Base-by-base conservation (phyloP, 2,888 invertebrate species). In the Synergus japonicus region DNA sequence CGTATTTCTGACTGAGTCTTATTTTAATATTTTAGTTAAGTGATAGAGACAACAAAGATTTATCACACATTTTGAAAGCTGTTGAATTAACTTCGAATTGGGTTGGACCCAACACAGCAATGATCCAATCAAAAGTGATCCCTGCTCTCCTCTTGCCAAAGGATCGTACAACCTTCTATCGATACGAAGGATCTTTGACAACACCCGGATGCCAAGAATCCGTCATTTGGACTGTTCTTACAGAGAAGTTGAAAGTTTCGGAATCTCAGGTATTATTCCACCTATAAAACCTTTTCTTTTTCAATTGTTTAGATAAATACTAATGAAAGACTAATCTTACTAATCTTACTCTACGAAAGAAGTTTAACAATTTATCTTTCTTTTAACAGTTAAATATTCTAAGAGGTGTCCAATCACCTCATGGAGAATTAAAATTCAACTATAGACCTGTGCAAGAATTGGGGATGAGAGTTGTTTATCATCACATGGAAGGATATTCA, bases 181-280 rank as follows among this genome's bases (percentile, higher is more conserved):
- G 95, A 43, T 96, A 96, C 88, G 92, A 94, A 1, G 96, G 96
- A 0, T 96, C 96, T 0, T 92, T 97, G 83, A 96, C 96, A 3
- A 96, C 96, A 0, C 96, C 96, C 12, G 93, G 92, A 66, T 97
- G 96, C 89, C 94, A 94, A 77, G 96, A 97, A 90, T 94, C 94
- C 0, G 96, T 96, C n/a, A 94, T 94, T 5, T 96, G 96, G 89
- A 95, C 96, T 43, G 94, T 97, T 2, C 92, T 95, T 79, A 93
- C 93, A 0, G 92, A 94, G 44, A 93, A 93, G 37, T 91, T 94
- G 66, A 93, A 94, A 1, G 92, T 95, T 66, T 94, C 94, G 0
- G 92, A 93, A 37, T 86, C 90, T 15, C 93, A 93, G 91, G 94
- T 94, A 85, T 49, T 43, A 1, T 43, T 8, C 15, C n/a, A n/a